These are phyloP conservation scores for Muscina levida DNA, from an alignment of 2,888 invertebrate species.

Conservation along the genomic window DNA sequence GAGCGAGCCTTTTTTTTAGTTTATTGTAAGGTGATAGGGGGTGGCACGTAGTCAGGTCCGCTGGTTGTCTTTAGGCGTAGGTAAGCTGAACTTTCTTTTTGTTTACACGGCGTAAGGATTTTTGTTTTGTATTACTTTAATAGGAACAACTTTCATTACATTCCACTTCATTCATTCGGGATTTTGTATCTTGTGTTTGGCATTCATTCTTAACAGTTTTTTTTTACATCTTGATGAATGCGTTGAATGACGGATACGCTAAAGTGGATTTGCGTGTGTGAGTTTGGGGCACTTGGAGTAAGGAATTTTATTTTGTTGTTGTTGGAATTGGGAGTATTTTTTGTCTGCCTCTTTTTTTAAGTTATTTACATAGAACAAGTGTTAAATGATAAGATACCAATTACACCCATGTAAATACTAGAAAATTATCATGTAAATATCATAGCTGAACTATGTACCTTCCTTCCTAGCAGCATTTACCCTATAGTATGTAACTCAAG, in stretches of 20 bases:
- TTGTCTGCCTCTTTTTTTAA: too few species aligned
- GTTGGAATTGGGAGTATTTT: conserved; percentile 16
- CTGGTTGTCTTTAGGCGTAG: conserved; percentile 11
- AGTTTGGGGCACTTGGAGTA: too few species aligned
- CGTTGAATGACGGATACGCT: conserved; percentile 11
- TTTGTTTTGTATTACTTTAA: conserved; percentile 34
- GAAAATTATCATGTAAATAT: conserved; percentile 26
- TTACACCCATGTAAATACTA: conserved; percentile 21
- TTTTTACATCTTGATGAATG: not conserved
- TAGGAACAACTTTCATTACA: conserved; percentile 6
- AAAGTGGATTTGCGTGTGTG: not conserved
- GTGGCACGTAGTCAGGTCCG: not conserved
- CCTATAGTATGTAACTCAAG: not conserved
- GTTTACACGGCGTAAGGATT: conserved; percentile 10
- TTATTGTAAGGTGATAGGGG: too few species aligned
- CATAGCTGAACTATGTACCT: not conserved
- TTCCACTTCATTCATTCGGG: conserved; percentile 4
- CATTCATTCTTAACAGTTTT: conserved; percentile 3
- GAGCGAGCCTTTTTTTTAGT: conserved; percentile 9
- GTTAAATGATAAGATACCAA: conserved; percentile 40
- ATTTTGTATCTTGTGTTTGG: not conserved
- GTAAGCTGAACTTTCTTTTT: conserved; percentile 3
- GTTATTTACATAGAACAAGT: conserved; percentile 38
- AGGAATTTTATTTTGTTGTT: too few species aligned
- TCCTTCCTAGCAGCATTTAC: not conserved